phyloP scores from a whole-genome alignment of 2,888 invertebrate genomes.

The Cremastinae sp. region DNA sequence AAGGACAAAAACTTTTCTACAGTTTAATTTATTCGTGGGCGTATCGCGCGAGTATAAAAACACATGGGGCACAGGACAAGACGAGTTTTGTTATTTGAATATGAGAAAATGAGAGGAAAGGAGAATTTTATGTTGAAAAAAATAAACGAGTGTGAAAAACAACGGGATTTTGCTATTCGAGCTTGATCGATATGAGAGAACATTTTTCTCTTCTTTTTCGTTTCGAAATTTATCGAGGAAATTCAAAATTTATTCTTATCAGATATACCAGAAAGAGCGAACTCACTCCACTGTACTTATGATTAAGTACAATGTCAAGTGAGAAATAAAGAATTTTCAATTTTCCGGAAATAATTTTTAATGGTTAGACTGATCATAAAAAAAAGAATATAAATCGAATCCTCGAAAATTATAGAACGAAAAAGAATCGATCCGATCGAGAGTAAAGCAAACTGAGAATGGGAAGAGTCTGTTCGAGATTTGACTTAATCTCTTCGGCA shows the following conservation, averaged over 20 bases:
- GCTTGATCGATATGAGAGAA: not conserved
- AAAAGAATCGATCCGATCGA: no score
- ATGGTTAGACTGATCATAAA: no score
- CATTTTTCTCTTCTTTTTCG: no score
- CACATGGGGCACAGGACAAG: constrained; percentile 48
- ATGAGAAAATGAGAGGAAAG: constrained; percentile 3
- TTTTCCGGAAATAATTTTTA: no score
- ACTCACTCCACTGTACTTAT: constrained; percentile 29
- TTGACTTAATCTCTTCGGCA: not conserved
- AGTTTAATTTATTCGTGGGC: constrained; percentile 79
- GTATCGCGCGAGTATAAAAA: constrained; percentile 70
- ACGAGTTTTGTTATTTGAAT: constrained; percentile 44
- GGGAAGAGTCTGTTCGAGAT: no score
- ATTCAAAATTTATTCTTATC: no score
- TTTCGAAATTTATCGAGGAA: no score
- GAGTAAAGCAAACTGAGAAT: no score
- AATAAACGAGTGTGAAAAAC: not conserved
- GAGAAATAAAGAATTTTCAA: not conserved
- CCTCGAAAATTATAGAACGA: no score
- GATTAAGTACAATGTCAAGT: not conserved
- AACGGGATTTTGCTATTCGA: constrained; percentile 12
- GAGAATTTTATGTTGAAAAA: not conserved
- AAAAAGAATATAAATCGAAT: no score
- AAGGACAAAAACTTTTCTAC: constrained; percentile 78
- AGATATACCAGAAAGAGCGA: no score